Evolutionary conservation across 2,113 vertebrate genomes (phyloP).

Genomic region (Semicossyphus pulcher): DNA sequence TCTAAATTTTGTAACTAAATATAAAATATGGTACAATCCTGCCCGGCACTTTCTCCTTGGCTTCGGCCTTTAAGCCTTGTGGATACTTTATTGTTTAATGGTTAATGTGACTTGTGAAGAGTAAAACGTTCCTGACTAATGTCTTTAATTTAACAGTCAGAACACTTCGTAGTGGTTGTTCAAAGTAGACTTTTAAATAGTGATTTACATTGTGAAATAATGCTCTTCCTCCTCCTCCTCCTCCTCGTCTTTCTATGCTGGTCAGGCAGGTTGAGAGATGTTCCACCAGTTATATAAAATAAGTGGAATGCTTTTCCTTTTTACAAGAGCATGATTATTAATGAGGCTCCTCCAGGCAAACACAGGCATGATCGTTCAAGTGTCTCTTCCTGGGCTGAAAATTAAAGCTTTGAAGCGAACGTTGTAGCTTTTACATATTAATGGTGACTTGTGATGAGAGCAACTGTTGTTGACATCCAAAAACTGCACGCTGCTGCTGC

Average conservation of each 20-base stretch:
- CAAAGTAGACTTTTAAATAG: not conserved
- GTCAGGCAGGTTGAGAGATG: constrained; percentile 11
- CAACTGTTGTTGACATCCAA: constrained; percentile 19
- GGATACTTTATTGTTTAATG: too few species aligned
- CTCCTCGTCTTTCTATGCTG: not conserved
- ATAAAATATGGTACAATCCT: too few species aligned
- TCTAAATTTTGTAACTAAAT: too few species aligned
- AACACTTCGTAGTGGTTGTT: not conserved
- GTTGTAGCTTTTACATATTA: constrained; percentile 43
- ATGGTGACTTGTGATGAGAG: constrained; percentile 15
- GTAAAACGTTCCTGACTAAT: too few species aligned
- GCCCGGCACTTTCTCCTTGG: too few species aligned
- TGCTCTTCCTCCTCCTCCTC: not conserved
- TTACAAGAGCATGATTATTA: constrained; percentile 22
- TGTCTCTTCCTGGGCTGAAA: constrained; percentile 24
- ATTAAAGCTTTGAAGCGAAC: constrained; percentile 28
- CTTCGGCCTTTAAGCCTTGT: too few species aligned
- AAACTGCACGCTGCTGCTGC: not conserved
- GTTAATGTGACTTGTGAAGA: too few species aligned
- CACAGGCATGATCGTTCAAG: constrained; percentile 18
- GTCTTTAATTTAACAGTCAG: too few species aligned
- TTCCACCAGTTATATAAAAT: constrained; percentile 24
- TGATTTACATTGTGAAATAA: not conserved
- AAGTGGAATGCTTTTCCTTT: constrained; percentile 12
- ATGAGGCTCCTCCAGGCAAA: constrained; percentile 33